Evolutionary conservation across 2,888 invertebrate genomes (phyloP).

Genomic region (Druceiella hillmani): DNA sequence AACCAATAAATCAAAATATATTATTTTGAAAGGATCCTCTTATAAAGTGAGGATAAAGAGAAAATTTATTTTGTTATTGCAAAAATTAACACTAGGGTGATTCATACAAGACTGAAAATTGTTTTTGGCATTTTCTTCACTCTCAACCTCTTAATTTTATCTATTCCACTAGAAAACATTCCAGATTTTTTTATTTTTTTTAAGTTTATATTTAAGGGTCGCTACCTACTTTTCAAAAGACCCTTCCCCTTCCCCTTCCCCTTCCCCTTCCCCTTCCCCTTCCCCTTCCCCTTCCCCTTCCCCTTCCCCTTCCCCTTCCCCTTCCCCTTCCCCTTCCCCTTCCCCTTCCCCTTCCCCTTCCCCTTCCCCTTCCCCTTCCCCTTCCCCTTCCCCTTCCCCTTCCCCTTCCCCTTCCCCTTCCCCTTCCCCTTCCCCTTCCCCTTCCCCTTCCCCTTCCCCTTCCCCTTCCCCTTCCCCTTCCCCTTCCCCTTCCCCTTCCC

Average conservation of each 20-base stretch:
- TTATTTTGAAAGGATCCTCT: too few relatives aligned
- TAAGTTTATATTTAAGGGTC: too few relatives aligned
- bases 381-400: slow-evolving; percentile 20
- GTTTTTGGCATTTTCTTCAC: too few relatives aligned
- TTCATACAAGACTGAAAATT: too few relatives aligned
- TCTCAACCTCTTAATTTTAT: too few relatives aligned
- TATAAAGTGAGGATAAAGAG: too few relatives aligned
- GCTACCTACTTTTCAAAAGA: too few relatives aligned
- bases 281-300: slow-evolving; percentile 14
- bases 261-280: slow-evolving; percentile 9
- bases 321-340: slow-evolving; percentile 21
- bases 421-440: slow-evolving; percentile 21
- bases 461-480: slow-evolving; percentile 21
- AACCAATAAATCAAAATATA: too few relatives aligned
- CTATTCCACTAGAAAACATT: too few relatives aligned
- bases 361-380: slow-evolving; percentile 16
- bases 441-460: slow-evolving; percentile 20
- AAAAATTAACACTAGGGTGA: too few relatives aligned
- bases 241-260: slow-evolving; percentile 8
- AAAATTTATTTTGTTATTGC: too few relatives aligned
- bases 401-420: slow-evolving; percentile 21
- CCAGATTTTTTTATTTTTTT: too few relatives aligned
- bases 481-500: slow-evolving; percentile 21
- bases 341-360: slow-evolving; percentile 21
- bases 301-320: slow-evolving; percentile 21